Evolutionary conservation across 1,140 invertebrate species (phyloP).

Genomic region (Drosophila rufa): DNA sequence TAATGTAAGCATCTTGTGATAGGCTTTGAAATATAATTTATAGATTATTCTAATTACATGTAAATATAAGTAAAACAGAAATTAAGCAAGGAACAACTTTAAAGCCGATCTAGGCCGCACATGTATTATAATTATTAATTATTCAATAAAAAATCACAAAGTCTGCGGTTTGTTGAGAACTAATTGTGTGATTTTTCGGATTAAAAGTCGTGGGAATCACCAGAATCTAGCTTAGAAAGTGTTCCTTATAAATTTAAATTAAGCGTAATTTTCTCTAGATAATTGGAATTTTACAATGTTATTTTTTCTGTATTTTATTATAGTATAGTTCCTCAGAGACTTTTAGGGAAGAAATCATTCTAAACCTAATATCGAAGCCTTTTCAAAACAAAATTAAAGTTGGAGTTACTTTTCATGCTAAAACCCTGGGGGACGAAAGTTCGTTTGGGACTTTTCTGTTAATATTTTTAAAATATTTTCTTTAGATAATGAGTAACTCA

Average conservation of each 20-base stretch:
- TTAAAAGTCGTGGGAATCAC: background rate
- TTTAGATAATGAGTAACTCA: background rate
- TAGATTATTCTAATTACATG: no score
- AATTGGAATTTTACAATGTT: no score
- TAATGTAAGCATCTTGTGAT: no score
- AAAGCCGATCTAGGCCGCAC: no score
- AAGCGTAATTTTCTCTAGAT: background rate
- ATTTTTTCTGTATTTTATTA: background rate
- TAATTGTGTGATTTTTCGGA: no score
- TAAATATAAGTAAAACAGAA: no score
- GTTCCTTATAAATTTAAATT: background rate
- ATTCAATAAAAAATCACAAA: background rate
- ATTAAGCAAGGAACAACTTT: background rate
- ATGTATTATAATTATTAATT: no score
- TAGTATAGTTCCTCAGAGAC: background rate
- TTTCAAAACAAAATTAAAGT: background rate
- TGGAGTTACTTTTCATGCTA: background rate
- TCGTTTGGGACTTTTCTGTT: no score
- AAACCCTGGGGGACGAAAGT: no score
- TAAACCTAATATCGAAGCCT: no score
- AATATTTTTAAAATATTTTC: background rate
- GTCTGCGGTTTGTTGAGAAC: background rate
- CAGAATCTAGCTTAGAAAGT: background rate
- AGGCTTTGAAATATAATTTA: no score
- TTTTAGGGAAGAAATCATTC: background rate